Evolutionary conservation across 1,140 invertebrate species (phyloP), one percentile per base, ranked within the genome.

Genomic region (Dryas iulia): DNA sequence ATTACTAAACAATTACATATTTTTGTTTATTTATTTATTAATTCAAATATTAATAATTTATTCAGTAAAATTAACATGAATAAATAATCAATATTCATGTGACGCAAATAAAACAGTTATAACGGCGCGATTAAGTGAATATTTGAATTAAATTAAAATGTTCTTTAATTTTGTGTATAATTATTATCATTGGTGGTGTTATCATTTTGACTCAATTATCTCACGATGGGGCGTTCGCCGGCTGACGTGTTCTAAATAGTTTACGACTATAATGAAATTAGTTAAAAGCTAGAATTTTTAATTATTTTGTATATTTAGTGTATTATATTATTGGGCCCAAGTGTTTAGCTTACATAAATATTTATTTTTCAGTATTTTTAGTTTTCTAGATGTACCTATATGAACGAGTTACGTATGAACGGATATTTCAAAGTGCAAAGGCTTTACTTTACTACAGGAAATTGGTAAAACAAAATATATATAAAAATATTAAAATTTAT

Each of bases 111-210:
- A 56, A 63, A 76, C 74, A 71, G 71, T 76, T 76, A 76, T 66
- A 69, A 73, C 61, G 66, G 72, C 57, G 61, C 64, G 64, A 67
- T 71, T 66, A 66, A 68, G 59, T 39, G 63, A 63, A 47, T 54
- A 61, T 68, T 70, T 63, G 71, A 68, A 69, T 76, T 71, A 70
- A 76, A 69, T 73, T 67, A 57, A 68, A 67, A 73, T 59, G 59
- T 73, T 30, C 24, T 59, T 66, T 61, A 33, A 68, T 47, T 47
- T 47, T 21, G 39, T 47, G 14, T 18, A 47, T 35, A 59, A 67
- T 68, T 67, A 68, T 70, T 64, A 21, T 65, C 8, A 64, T 66
- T 30, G 11, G 30, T 21, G 31, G 30, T 56, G 28, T 57, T 57
- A 52, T 53, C 25, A 52, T 59, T 71, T 66, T 57, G 18, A 47